Conservation (phyloP, 2,113 vertebrate species). For the Hirundichthys speculiger region DNA sequence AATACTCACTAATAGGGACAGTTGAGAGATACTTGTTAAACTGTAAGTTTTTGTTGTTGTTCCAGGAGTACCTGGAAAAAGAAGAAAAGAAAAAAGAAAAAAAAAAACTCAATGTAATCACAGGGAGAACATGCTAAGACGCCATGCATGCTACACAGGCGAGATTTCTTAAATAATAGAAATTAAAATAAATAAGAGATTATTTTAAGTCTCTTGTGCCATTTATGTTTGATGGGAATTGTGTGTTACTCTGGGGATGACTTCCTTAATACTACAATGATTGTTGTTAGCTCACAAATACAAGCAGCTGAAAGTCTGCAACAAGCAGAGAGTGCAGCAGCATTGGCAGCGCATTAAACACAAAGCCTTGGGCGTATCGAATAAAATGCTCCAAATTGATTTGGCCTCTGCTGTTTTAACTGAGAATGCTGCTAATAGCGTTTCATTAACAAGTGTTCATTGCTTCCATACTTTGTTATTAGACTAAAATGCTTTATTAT, state of each 20-base stretch:
- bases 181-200: neutral
- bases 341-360: conserved; percentile 55
- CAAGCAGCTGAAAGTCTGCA: conserved; percentile 42
- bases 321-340: conserved; percentile 24
- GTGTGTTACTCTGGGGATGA: conserved; percentile 28
- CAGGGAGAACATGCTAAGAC: too few relatives aligned
- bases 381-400: conserved; percentile 69
- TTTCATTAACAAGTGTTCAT: conserved; percentile 63
- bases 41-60: too few relatives aligned
- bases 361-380: conserved; percentile 52
- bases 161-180: too few relatives aligned
- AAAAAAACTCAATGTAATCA: too few relatives aligned
- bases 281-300: conserved; percentile 32
- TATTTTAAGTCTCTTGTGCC: conserved; percentile 13
- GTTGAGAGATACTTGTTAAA: too few relatives aligned
- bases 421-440: conserved; percentile 64
- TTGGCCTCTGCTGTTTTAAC: conserved; percentile 62
- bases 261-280: conserved; percentile 26
- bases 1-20: too few relatives aligned
- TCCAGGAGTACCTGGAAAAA: too few relatives aligned
- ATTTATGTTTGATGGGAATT: conserved; percentile 41
- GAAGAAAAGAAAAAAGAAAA: too few relatives aligned
- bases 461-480: conserved; percentile 35
- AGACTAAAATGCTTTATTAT: conserved; percentile 23
- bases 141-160: too few relatives aligned